Conservation (phyloP, 2,797 vertebrate species). For the Chloroceryle amazona region DNA sequence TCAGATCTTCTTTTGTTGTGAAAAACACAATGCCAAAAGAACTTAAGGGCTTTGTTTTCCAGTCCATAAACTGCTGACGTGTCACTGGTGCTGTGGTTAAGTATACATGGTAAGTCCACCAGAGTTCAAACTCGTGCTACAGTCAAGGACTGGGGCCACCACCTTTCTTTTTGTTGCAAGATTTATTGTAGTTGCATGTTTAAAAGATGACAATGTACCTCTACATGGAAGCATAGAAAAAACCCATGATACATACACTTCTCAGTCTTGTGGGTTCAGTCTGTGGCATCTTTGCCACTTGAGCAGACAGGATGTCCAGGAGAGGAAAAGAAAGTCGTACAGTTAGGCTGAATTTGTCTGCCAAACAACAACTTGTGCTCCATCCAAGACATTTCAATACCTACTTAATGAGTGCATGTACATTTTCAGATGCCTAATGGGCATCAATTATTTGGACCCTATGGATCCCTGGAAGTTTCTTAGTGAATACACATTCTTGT, state of each 20-base stretch:
- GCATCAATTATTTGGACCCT: background rate
- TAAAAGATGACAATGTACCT: background rate
- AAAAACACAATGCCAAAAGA: constrained; percentile 73
- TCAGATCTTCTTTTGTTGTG: constrained; percentile 63
- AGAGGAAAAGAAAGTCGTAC: background rate
- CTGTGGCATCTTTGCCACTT: background rate
- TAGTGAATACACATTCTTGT: background rate
- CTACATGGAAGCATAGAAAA: background rate
- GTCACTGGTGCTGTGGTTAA: constrained; percentile 56
- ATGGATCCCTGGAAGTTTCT: background rate
- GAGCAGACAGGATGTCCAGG: background rate
- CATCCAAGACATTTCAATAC: background rate
- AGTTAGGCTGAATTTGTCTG: background rate
- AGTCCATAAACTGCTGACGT: constrained; percentile 61
- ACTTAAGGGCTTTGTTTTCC: constrained; percentile 71
- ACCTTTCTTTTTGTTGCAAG: background rate
- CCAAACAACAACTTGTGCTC: background rate
- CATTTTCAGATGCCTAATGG: background rate
- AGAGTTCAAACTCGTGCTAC: constrained; percentile 14
- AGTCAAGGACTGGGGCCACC: background rate
- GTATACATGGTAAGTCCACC: constrained; percentile 33
- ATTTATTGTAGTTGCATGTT: background rate
- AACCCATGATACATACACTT: background rate
- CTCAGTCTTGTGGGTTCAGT: background rate
- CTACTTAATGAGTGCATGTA: background rate